Evolutionary conservation across 37 sponge, comb jelly and placozoan species (phyloP).

Genomic region (Geodia barretti): DNA sequence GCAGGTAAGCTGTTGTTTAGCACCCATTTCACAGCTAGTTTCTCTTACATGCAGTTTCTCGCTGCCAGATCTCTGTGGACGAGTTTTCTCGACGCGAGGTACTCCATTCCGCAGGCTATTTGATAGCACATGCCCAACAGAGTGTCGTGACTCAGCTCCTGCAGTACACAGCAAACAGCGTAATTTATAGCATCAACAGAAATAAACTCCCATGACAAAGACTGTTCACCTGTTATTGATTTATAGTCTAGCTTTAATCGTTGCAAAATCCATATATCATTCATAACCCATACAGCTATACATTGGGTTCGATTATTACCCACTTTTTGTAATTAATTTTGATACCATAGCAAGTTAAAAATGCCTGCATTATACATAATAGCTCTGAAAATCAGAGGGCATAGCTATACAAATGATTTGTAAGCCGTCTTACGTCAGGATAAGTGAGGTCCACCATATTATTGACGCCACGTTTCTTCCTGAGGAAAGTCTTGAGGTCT

Average conservation of each 20-base stretch:
- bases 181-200: neutral
- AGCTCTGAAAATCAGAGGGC: no score
- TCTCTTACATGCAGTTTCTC: conserved; percentile 61
- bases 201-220: neutral
- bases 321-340: neutral
- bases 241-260: no score
- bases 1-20: no score
- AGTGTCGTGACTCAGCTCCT: conserved; percentile 11
- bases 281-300: no score
- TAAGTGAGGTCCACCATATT: neutral
- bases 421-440: no score
- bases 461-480: conserved; percentile 10
- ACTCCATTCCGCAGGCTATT: conserved; percentile 51
- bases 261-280: no score
- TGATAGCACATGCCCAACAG: conserved; percentile 38
- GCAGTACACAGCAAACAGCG: neutral
- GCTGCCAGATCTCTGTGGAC: conserved; percentile 59
- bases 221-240: neutral
- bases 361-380: no score
- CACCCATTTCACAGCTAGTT: no score
- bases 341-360: no score
- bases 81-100: conserved; percentile 34
- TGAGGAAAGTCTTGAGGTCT: conserved; percentile 39
- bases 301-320: no score
- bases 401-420: no score